Evolutionary conservation across 2,888 invertebrate species (phyloP), one percentile per base, ranked within the genome.

Genomic region (Drosophila tripunctata): DNA sequence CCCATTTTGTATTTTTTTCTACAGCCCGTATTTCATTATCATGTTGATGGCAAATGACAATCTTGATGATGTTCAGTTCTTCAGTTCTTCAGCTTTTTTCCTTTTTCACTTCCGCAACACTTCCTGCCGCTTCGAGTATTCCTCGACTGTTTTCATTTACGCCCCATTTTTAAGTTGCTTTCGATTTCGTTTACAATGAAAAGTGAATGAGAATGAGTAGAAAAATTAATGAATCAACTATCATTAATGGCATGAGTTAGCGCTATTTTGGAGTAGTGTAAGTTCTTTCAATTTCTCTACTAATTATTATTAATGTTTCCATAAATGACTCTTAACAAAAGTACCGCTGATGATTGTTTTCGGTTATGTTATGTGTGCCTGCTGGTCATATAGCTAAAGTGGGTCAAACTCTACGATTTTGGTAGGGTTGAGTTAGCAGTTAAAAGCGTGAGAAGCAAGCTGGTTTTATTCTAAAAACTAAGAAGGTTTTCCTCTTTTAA

Each of bases 231-330:
- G 47, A 36, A 48, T 30, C 40, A 68, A 72, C 74, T 65, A 72
- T 72, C 60, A 73, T 68, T 64, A 72, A 38, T 55, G 12, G 22
- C 36, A 66, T 73, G 72, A 73, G 60, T 74, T 38, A 27, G 57
- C 12, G 15, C 3, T 31, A 14, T 36, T 41, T 50, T 10, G 12
- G 41, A 31, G 40, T 45, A 33, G 36, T n/a, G n/a, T n/a, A n/a
- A 15, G 4, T n/a, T 54, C 27, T 27, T 19, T 40, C 17, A 21
- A 47, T 75, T 47, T 55, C 44, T 67, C 24, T 48, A 70, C 85
- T 85, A 82, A 82, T 82, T 85, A 73, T 82, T 85, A 82, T 82
- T 82, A 82, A 82, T 82, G 85, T 21, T 66, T 69, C 56, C 64
- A 64, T 70, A 78, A 84, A 68, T 61, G 63, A 54, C 56, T 50